Evolutionary conservation across 2,113 vertebrate genomes (phyloP).

Genomic region (Colaptes auratus): DNA sequence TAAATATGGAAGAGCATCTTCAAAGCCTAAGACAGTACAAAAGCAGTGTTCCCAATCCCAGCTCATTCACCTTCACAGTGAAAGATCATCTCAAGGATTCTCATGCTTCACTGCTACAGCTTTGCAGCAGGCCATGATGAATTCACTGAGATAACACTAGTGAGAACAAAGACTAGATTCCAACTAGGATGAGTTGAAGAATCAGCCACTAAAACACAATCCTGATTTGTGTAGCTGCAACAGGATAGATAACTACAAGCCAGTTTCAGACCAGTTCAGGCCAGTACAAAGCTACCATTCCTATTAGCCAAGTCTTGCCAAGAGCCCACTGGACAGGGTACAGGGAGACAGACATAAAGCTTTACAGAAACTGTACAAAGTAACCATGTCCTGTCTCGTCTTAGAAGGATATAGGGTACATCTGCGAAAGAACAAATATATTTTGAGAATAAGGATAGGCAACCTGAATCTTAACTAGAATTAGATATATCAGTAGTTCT

Average conservation of each 20-base stretch:
- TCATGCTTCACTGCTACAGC: not conserved
- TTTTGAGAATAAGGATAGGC: not conserved
- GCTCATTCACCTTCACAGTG: not conserved
- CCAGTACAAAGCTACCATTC: not conserved
- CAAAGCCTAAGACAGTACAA: no score
- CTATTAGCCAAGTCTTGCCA: not conserved
- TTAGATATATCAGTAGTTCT: not conserved
- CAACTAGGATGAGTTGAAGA: not conserved
- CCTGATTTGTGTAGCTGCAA: not conserved
- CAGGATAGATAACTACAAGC: not conserved
- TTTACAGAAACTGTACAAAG: not conserved
- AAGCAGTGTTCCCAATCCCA: not conserved
- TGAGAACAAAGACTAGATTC: not conserved
- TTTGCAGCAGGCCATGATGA: not conserved
- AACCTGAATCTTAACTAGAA: not conserved
- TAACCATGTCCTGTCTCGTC: not conserved
- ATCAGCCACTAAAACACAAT: not conserved
- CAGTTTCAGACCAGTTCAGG: rapidly evolving
- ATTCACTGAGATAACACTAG: not conserved
- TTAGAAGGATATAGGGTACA: not conserved
- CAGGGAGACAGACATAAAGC: not conserved
- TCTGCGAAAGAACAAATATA: not conserved
- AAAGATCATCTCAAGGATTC: not conserved
- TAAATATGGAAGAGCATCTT: no score
- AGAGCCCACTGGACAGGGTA: rapidly evolving